Evolutionary conservation across 2,797 vertebrate genomes (phyloP).

Genomic region (Coregonus ussuriensis): DNA sequence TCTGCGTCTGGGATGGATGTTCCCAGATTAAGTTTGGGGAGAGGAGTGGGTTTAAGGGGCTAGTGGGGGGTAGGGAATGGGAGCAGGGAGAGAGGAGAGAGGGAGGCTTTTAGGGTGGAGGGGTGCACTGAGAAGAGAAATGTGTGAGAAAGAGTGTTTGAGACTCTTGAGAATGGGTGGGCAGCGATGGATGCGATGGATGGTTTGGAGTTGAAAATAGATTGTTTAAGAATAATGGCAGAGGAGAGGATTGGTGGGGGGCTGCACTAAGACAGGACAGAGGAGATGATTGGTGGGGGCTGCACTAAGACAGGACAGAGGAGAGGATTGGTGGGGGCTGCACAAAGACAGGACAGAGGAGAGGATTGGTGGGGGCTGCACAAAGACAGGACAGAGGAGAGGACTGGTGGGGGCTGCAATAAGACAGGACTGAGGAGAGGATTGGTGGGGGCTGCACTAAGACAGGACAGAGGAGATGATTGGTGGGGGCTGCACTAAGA

Average conservation of each 20-base stretch:
- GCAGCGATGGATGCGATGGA: not conserved
- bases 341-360: too few relatives aligned
- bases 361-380: too few relatives aligned
- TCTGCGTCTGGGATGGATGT: slow-evolving; percentile 30
- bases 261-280: too few relatives aligned
- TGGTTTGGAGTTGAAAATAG: not conserved
- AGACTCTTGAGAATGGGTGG: not conserved
- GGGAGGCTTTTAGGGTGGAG: not conserved
- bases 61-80: not conserved
- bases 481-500: too few relatives aligned
- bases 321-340: too few relatives aligned
- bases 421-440: too few relatives aligned
- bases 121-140: not conserved
- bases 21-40: slow-evolving; percentile 25
- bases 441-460: too few relatives aligned
- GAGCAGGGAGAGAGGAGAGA: not conserved
- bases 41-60: not conserved
- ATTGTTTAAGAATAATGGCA: not conserved
- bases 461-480: too few relatives aligned
- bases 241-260: not conserved
- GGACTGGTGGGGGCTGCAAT: too few relatives aligned
- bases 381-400: too few relatives aligned
- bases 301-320: too few relatives aligned
- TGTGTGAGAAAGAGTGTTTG: not conserved
- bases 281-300: too few relatives aligned